phyloP scores from a whole-genome alignment of 2,797 vertebrate genomes.

The Cichlasoma orientale region DNA sequence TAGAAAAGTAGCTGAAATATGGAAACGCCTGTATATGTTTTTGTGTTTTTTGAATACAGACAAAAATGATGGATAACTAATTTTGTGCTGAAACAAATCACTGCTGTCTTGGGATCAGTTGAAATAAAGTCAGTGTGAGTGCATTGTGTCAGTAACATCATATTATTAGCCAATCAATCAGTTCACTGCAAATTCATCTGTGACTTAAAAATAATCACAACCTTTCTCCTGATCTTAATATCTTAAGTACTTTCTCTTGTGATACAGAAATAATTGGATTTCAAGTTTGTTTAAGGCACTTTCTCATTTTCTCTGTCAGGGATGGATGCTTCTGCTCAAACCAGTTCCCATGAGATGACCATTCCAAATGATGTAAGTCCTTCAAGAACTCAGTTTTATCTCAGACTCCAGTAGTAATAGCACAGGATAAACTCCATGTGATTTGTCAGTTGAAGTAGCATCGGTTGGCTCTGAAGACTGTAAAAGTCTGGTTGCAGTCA shows the following conservation, averaged over 20 bases:
- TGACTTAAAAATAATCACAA: neutral
- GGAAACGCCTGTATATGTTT: neutral
- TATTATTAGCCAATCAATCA: neutral
- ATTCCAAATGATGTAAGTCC: conserved; percentile 98
- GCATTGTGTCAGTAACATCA: neutral
- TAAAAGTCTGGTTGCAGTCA: neutral
- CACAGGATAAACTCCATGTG: neutral
- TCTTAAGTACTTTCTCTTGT: neutral
- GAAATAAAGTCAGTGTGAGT: neutral
- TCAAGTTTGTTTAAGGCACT: neutral
- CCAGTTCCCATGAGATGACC: conserved; percentile 99
- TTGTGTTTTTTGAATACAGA: no score
- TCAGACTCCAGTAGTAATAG: neutral
- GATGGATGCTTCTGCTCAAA: conserved; percentile 95
- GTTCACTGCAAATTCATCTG: neutral
- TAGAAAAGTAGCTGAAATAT: neutral
- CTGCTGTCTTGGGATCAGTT: accelerated
- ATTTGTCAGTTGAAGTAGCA: neutral
- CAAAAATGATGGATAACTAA: no score
- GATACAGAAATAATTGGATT: neutral
- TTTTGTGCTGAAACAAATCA: neutral
- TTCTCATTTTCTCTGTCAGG: conserved; percentile 78
- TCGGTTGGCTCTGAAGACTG: neutral
- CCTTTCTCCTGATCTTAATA: neutral
- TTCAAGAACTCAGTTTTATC: neutral